Percentiles rank a stretch among this genome's conserved stretches.
These are phyloP conservation scores for Globodera rostochiensis DNA, from an alignment of 1,140 invertebrate species.

Conservation along the genomic window DNA sequence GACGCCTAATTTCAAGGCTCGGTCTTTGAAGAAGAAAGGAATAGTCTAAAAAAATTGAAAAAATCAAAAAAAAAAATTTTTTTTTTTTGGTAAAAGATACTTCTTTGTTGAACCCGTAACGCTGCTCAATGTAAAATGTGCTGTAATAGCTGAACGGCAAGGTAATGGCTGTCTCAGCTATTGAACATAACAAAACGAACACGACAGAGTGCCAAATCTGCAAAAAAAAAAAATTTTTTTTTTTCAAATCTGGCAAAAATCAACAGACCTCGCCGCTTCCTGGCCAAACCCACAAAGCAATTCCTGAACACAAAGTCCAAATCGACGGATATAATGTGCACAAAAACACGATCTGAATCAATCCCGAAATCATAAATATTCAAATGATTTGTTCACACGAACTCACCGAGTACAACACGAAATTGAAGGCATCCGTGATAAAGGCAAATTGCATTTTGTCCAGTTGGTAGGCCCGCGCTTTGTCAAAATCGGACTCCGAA, in stretches of 20 bases:
- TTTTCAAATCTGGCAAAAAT: neutral
- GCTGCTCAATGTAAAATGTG: conserved; percentile 92
- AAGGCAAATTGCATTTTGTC: conserved; percentile 62
- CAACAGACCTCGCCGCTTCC: conserved; percentile 47
- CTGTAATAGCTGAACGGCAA: conserved; percentile 78
- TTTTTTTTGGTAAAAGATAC: conserved; percentile 64
- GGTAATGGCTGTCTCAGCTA: conserved; percentile 46
- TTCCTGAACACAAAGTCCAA: conserved; percentile 40
- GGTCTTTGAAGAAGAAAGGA: conserved; percentile 90
- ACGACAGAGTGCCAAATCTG: conserved; percentile 54
- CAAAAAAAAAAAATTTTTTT: conserved; percentile 34
- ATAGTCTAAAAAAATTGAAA: conserved; percentile 74
- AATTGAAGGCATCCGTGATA: conserved; percentile 40
- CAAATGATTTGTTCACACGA: neutral
- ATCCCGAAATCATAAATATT: conserved; percentile 17
- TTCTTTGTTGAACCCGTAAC: conserved; percentile 96
- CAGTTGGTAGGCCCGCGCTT: conserved; percentile 57
- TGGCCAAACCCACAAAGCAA: conserved; percentile 9
- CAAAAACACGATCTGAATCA: conserved; percentile 51
- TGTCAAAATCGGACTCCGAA: conserved; percentile 54
- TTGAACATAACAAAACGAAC: conserved; percentile 37
- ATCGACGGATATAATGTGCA: conserved; percentile 49
- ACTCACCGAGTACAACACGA: conserved; percentile 49
- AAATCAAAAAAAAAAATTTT: too few relatives aligned
- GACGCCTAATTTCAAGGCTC: conserved; percentile 82